Conservation (phyloP, 1,140 invertebrate genomes). For the Scaptodrosophila lebanonensis region DNA sequence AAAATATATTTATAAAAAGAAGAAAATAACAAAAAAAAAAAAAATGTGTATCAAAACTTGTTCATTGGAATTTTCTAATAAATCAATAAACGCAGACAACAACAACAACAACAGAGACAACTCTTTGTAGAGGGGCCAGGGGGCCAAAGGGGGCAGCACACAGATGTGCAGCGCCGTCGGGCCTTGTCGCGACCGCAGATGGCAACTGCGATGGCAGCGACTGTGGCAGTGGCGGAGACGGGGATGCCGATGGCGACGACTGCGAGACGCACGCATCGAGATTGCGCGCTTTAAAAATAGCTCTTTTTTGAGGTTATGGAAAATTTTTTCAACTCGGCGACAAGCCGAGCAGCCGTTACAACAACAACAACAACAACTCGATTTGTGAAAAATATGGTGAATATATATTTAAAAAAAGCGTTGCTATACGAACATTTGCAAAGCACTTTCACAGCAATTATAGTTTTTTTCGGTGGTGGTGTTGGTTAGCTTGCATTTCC, state of each 20-base stretch:
- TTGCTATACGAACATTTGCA: constrained; percentile 41
- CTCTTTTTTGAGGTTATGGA: constrained; percentile 64
- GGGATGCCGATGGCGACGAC: background rate
- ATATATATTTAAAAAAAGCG: too few relatives aligned
- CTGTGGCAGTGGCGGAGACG: constrained; percentile 13
- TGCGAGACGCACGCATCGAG: constrained; percentile 42
- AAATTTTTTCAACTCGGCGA: constrained; percentile 43
- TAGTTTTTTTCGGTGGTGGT: constrained; percentile 4
- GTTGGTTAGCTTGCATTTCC: constrained; percentile 44
- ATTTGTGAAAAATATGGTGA: too few relatives aligned
- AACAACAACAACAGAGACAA: constrained; percentile 5
- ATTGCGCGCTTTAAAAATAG: constrained; percentile 69
- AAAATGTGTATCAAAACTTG: constrained; percentile 68
- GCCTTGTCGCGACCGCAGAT: constrained; percentile 6
- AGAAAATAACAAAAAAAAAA: too few relatives aligned
- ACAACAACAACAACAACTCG: constrained; percentile 5
- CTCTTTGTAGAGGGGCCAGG: background rate
- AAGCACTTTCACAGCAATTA: constrained; percentile 41
- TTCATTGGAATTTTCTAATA: constrained; percentile 76
- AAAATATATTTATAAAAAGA: too few relatives aligned
- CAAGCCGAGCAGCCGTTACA: constrained; percentile 24
- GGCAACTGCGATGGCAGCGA: constrained; percentile 15
- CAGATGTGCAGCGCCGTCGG: constrained; percentile 54
- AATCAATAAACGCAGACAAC: constrained; percentile 75
- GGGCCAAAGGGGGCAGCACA: constrained; percentile 32